phyloP scores from a whole-genome alignment of 2,113 vertebrate genomes.

The Saguinus imperator region DNA sequence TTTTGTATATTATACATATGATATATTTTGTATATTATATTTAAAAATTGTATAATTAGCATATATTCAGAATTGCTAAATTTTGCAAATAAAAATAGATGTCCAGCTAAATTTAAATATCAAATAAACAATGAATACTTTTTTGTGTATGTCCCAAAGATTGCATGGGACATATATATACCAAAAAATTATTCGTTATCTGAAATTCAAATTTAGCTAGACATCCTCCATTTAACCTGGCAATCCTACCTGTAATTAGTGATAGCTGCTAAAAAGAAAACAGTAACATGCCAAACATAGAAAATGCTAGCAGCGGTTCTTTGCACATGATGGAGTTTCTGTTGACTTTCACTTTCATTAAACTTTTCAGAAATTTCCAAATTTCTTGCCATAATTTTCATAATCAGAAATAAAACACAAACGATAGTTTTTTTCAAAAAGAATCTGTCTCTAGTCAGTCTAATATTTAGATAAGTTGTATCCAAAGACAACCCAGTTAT shows the following conservation, averaged over 20 bases:
- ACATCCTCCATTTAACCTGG: neutral
- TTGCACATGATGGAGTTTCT: neutral
- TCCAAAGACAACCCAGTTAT: neutral
- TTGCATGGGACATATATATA: neutral
- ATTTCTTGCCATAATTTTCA: neutral
- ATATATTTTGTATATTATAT: neutral
- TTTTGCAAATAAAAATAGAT: conserved; percentile 22
- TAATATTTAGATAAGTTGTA: neutral
- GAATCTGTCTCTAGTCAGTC: neutral
- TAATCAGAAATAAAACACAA: neutral
- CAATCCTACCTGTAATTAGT: neutral
- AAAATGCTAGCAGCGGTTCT: neutral
- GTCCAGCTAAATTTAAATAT: conserved; percentile 4
- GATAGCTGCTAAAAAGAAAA: neutral
- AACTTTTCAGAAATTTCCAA: neutral
- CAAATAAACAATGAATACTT: neutral
- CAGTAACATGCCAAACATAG: neutral
- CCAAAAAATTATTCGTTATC: neutral
- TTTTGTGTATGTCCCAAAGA: neutral
- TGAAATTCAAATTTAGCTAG: neutral
- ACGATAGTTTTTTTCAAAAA: neutral
- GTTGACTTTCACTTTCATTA: neutral
- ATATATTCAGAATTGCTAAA: neutral
- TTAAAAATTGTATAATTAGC: neutral
- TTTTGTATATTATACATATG: neutral